phyloP scores from a whole-genome alignment of 2,113 vertebrate genomes.

The Pleuronectes platessa region DNA sequence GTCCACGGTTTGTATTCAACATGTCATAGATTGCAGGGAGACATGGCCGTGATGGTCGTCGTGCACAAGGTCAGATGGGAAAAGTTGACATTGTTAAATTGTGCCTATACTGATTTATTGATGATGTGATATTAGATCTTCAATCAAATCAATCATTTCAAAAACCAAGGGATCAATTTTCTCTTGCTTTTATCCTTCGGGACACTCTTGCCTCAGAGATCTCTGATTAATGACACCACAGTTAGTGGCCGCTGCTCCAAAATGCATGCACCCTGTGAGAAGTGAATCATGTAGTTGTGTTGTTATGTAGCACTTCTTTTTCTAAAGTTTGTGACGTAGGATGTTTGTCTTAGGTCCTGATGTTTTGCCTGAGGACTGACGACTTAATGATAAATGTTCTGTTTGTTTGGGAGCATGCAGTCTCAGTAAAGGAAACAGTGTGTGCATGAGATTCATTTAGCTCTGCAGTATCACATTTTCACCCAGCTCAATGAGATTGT shows the following conservation, averaged over 20 bases:
- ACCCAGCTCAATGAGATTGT: not conserved
- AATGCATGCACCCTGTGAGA: conserved; percentile 2
- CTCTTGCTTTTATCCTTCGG: not conserved
- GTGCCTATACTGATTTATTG: not conserved
- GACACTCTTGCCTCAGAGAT: not conserved
- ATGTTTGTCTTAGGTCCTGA: not conserved
- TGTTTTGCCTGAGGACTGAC: not conserved
- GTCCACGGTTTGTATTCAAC: not conserved
- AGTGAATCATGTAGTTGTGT: not conserved
- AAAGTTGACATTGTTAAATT: not conserved
- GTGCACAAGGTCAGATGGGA: not conserved
- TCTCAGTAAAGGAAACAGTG: not conserved
- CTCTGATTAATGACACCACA: not conserved
- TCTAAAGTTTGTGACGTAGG: not conserved
- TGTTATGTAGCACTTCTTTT: conserved; percentile 20
- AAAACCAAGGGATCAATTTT: not conserved
- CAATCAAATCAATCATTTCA: not conserved
- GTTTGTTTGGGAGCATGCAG: not conserved
- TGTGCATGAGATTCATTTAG: not conserved
- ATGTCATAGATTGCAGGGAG: not conserved
- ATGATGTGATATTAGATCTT: not conserved
- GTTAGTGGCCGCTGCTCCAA: not conserved
- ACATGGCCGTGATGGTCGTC: not conserved
- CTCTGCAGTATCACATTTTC: not conserved
- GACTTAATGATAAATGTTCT: not conserved